Evolutionary conservation across 2,888 invertebrate genomes (phyloP), one percentile per base, ranked within the genome.

Genomic region (Melieria crassipennis): DNA sequence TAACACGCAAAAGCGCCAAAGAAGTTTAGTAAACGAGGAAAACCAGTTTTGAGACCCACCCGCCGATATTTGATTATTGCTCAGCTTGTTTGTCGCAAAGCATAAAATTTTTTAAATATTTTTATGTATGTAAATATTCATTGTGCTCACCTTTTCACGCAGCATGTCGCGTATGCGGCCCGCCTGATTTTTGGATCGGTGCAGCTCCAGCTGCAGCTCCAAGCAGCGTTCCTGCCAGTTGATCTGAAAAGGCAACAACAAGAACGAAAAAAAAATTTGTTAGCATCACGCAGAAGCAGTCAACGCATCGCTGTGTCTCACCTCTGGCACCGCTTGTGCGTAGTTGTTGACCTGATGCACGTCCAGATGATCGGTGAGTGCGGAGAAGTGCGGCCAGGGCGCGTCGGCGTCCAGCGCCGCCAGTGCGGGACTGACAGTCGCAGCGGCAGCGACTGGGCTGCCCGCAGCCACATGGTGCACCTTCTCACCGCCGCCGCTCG

Each of bases 161-260:
- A 97, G 91, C 91, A 95, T 93, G 82, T 95, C 94, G 64, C 95
- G 90, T 68, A 96, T 94, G 81, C 94, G 91, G 73, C 94, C 93
- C 2, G 96, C 95, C 87, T 96, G 96, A 80, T 93, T 92, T 80
- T 94, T 91, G 83, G 94, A 95, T 76, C 95, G 89, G 83, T 95
- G 95, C 79, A 96, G 87, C 84, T 96, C 95, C 81, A 94, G 87
- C 86, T 96, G 96, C 78, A 97, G 87, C 84, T 94, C 93, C 81
- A 95, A 86, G 83, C 96, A 96, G 70, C 94, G 89, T 87, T 95
- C 95, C 87, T 95, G 94, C 96, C 96, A 96, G 87, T 95, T 94
- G 81, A 94, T 90, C 86, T 86, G 73, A 13, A 75, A 69, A 47
- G 4, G 13, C 7, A 45, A n/a, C 6, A 10, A 11, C 7, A 6